Base-by-base conservation (phyloP, 2,888 invertebrate species). In the Leptinotarsa juncta region DNA sequence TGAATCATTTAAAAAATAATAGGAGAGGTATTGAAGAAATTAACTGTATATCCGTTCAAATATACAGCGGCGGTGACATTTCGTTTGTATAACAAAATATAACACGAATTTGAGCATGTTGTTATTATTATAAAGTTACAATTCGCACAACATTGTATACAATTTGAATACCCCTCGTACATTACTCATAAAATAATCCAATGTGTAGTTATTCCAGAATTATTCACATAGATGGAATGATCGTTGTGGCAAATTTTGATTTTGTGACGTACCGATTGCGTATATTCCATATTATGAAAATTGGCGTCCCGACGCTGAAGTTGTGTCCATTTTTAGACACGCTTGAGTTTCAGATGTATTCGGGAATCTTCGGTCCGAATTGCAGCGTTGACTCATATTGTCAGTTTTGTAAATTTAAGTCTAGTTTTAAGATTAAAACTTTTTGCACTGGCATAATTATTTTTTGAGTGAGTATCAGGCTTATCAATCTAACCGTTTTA, bases 321-420 rank as follows among this genome's bases (percentile, higher is more conserved):
- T 79, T 84, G 83, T 83, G 83, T 86, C 86, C 87, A 86, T 85
- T 85, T 87, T 86, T 86, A 87, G 87, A 80, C 85, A 85, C 85
- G 84, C 78, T 78, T 78, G 78, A 77, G 78, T 81, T 81, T 80
- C 80, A 80, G 77, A 79, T 75, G 73, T 72, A 76, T 77, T 81
- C 82, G 82, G 82, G 73, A 73, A 79, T 76, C 78, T 80, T 82
- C 84, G 84, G 71, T 23, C 75, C 77, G 77, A 76, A 76, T 75
- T 77, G 80, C 82, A 81, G 77, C 79, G 81, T 78, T 82, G 82
- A 83, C 78, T 82, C 83, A 81, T 81, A 79, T 79, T 80, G 79
- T 83, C 83, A 84, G 84, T 84, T 83, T 84, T 81, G 75, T 83
- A 80, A 83, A 81, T 83, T 83, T 83, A 82, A 80, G 76, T 83